Evolutionary conservation across 2,113 vertebrate genomes (phyloP).

Genomic region (Psephotus haematonotus): DNA sequence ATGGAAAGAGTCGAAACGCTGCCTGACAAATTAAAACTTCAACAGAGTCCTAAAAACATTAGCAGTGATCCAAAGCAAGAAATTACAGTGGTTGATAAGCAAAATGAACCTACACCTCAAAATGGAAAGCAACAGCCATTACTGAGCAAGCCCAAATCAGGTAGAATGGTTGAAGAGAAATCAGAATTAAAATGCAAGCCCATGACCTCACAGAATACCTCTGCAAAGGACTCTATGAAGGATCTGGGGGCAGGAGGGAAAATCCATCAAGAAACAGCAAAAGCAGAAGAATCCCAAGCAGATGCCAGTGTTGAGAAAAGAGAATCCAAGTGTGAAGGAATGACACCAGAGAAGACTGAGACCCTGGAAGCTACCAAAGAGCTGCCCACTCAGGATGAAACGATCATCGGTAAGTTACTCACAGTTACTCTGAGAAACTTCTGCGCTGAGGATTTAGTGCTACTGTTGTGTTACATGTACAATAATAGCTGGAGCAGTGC

Average conservation of each 20-base stretch:
- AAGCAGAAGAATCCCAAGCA: background rate
- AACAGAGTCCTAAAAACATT: background rate
- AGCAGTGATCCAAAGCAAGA: background rate
- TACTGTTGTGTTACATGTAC: background rate
- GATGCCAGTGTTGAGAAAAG: background rate
- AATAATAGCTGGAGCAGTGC: background rate
- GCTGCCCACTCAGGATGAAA: background rate
- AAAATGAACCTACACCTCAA: background rate
- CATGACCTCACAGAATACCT: background rate
- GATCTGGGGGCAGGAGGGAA: background rate
- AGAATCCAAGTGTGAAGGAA: background rate
- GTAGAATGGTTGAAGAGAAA: constrained; percentile 15
- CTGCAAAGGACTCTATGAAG: background rate
- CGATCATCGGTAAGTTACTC: constrained; percentile 24
- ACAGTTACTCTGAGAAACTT: background rate
- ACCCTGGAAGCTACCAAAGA: background rate
- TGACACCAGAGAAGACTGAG: background rate
- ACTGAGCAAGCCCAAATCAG: background rate
- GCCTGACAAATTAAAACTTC: background rate
- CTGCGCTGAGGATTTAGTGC: background rate
- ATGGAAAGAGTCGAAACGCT: background rate
- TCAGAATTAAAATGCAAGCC: background rate
- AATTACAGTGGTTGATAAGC: background rate
- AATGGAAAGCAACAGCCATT: background rate
- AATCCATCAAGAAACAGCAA: background rate